A percentile compares a stretch with the other conserved stretches of the same genome.
Conservation (phyloP, 1,140 invertebrate genomes). For the Chrysomallon squamiferum region DNA sequence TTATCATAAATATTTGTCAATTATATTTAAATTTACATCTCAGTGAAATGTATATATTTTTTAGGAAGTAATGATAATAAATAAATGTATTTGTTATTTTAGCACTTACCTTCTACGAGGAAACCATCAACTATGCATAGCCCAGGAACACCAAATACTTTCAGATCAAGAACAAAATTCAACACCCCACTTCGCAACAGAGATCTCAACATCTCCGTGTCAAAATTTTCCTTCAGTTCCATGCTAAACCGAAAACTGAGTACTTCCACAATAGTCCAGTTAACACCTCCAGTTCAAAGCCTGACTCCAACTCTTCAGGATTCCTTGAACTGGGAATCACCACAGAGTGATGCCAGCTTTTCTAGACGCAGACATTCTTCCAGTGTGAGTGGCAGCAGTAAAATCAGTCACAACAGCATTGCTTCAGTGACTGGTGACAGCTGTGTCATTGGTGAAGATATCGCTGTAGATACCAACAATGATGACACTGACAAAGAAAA, state of each 20-base stretch:
- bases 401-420: too few species aligned
- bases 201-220: not conserved
- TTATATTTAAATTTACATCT: too few species aligned
- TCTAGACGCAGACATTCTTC: too few species aligned
- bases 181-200: not conserved
- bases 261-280: not conserved
- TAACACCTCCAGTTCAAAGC: slow-evolving; percentile 46
- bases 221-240: not conserved
- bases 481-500: too few species aligned
- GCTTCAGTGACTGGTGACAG: too few species aligned
- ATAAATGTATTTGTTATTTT: not conserved
- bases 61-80: too few species aligned
- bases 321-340: slow-evolving; percentile 35
- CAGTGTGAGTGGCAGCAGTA: too few species aligned
- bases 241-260: too few species aligned
- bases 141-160: not conserved
- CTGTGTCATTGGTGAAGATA: too few species aligned
- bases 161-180: not conserved
- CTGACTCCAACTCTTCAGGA: slow-evolving; percentile 53
- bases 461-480: too few species aligned
- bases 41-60: too few species aligned
- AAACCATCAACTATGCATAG: not conserved
- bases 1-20: too few species aligned
- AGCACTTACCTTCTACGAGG: not conserved
- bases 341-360: not conserved